Evolutionary conservation across 2,888 invertebrate genomes (phyloP).

Genomic region (Gibbula magus): DNA sequence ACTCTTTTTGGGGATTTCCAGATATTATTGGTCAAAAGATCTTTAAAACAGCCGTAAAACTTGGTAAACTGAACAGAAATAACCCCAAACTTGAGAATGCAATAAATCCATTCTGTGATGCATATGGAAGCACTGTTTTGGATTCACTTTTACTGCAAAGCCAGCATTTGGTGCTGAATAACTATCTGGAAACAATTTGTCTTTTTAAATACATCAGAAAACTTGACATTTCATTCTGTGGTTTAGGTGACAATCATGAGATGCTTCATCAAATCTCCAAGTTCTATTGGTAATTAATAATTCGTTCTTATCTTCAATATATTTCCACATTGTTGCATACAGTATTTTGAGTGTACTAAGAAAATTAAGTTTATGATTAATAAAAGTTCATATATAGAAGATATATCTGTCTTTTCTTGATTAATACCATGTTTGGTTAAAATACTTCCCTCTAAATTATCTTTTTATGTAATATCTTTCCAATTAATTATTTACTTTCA

Average conservation of each 20-base stretch:
- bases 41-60: conserved; percentile 31
- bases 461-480: no score
- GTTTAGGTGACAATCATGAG: conserved; percentile 46
- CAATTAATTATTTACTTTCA: no score
- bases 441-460: no score
- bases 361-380: no score
- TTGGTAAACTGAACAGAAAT: conserved; percentile 18
- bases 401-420: no score
- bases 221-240: conserved; percentile 37
- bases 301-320: no score
- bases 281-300: conserved; percentile 27
- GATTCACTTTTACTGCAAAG: conserved; percentile 23
- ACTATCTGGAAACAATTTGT: conserved; percentile 36
- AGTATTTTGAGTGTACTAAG: no score
- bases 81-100: neutral
- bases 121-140: conserved; percentile 35
- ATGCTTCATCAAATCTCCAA: conserved; percentile 38
- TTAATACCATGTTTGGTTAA: no score
- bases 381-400: no score
- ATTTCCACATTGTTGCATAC: no score
- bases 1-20: conserved; percentile 45
- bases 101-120: conserved; percentile 35
- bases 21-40: conserved; percentile 41
- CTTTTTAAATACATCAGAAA: conserved; percentile 33
- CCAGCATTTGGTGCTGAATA: conserved; percentile 31